phyloP scores from a whole-genome alignment of 2,113 vertebrate species.

The Ia io region DNA sequence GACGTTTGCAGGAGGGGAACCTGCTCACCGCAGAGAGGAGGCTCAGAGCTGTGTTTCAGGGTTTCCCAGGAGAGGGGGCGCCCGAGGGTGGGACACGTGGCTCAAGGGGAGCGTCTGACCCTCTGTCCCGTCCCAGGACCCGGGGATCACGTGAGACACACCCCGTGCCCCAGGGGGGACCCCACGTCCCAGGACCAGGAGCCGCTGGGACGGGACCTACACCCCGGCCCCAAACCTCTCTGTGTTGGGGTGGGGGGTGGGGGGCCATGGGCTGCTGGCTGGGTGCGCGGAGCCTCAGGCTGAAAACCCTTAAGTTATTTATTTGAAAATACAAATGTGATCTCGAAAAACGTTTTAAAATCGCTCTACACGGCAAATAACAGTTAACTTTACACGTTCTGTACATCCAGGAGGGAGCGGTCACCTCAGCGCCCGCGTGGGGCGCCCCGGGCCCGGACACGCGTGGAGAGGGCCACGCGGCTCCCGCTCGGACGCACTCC shows the following conservation, averaged over 20 bases:
- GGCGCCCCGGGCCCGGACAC: not conserved
- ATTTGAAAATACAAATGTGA: conserved; percentile 82
- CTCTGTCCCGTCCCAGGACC: too few species aligned
- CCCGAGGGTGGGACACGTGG: accelerated
- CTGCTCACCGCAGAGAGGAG: too few species aligned
- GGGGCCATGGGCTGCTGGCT: not conserved
- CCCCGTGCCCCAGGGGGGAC: too few species aligned
- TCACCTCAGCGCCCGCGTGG: not conserved
- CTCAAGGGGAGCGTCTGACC: not conserved
- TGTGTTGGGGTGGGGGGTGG: too few species aligned
- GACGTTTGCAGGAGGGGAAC: too few species aligned
- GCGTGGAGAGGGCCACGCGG: too few species aligned
- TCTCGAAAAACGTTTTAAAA: not conserved
- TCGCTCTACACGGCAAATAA: not conserved
- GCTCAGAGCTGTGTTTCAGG: not conserved
- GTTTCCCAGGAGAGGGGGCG: not conserved
- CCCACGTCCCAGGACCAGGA: too few species aligned
- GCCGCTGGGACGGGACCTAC: too few species aligned
- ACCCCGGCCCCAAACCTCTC: not conserved
- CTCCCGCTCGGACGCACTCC: too few species aligned
- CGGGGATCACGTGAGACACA: too few species aligned
- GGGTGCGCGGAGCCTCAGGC: not conserved
- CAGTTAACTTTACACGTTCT: not conserved
- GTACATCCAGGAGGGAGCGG: not conserved
- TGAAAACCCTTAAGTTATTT: conserved; percentile 72